Conservation (phyloP, 1,140 invertebrate species). For the Drosophila nigromelanica region DNA sequence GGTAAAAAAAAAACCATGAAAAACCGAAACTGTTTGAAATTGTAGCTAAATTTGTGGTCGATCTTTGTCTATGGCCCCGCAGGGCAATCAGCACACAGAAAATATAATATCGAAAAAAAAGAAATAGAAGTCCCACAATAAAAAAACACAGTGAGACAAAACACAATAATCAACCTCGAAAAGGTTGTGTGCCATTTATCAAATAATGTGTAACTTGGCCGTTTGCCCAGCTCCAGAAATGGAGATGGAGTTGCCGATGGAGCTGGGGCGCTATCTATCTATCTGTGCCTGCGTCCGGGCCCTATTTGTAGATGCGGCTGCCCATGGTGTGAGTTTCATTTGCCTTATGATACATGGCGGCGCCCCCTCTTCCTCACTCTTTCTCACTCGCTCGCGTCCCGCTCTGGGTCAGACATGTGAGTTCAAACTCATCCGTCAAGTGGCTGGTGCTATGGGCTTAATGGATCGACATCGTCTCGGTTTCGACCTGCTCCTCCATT, state of each 20-base stretch:
- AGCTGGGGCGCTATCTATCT: slow-evolving; percentile 30
- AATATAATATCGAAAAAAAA: slow-evolving; percentile 19
- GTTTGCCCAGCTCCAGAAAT: slow-evolving; percentile 50
- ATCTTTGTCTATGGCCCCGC: slow-evolving; percentile 42
- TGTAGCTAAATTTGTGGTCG: slow-evolving; percentile 75
- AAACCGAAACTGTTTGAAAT: slow-evolving; percentile 64
- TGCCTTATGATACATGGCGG: slow-evolving; percentile 60
- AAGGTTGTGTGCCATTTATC: slow-evolving; percentile 82
- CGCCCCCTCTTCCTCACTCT: slow-evolving; percentile 27
- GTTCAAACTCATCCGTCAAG: slow-evolving; percentile 83
- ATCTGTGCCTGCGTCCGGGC: slow-evolving; percentile 28
- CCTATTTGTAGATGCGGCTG: slow-evolving; percentile 46
- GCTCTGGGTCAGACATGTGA: slow-evolving; percentile 79
- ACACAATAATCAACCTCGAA: slow-evolving; percentile 82
- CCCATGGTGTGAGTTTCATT: slow-evolving; percentile 73
- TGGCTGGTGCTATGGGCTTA: slow-evolving; percentile 73
- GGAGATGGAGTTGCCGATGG: slow-evolving; percentile 41
- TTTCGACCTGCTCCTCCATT: slow-evolving; percentile 48
- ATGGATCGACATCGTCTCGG: slow-evolving; percentile 73
- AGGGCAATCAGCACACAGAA: slow-evolving; percentile 47
- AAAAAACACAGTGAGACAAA: slow-evolving; percentile 65
- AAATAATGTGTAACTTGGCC: slow-evolving; percentile 79
- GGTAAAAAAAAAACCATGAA: slow-evolving; percentile 45
- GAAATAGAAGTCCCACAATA: slow-evolving; percentile 74
- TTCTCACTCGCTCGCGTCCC: slow-evolving; percentile 25